Conservation (phyloP, 1,140 invertebrate species). For the Campoletis sonorensis region DNA sequence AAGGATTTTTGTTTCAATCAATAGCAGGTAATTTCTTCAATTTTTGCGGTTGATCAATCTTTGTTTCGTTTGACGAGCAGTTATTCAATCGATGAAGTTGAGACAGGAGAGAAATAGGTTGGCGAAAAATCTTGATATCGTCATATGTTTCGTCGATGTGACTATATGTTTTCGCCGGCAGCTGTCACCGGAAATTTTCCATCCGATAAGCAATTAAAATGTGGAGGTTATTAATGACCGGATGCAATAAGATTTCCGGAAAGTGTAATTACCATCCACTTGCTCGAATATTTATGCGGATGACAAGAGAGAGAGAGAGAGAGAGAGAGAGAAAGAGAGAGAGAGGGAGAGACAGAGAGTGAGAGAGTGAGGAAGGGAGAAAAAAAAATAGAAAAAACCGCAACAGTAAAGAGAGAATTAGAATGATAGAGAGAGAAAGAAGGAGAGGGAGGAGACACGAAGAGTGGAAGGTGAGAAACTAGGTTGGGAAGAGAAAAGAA, state of each 20-base stretch:
- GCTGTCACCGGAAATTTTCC: too few species aligned
- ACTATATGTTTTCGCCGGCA: too few species aligned
- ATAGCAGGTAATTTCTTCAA: too few species aligned
- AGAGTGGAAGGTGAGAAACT: background rate
- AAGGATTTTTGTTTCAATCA: too few species aligned
- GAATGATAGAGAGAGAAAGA: conserved; percentile 13
- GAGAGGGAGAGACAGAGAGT: background rate
- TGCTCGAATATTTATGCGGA: conserved; percentile 25
- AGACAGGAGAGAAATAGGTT: too few species aligned
- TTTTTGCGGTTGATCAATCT: too few species aligned
- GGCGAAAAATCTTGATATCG: too few species aligned
- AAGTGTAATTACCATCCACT: conserved; percentile 36
- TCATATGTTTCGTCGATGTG: too few species aligned
- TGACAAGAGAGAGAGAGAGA: conserved; percentile 22
- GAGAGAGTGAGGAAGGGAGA: background rate
- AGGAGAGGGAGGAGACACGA: background rate
- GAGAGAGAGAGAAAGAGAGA: background rate
- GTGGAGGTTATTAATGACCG: conserved; percentile 35
- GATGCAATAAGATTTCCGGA: conserved; percentile 37
- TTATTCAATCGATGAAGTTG: too few species aligned
- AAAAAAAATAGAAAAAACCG: too few species aligned
- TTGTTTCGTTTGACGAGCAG: too few species aligned
- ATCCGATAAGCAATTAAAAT: conserved; percentile 31
- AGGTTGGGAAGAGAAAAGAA: background rate
- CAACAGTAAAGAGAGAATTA: too few species aligned